Evolutionary conservation across 2,888 invertebrate species (phyloP), one percentile per base, ranked within the genome.

Genomic region (Scaptodrosophila latifasciaeformis): DNA sequence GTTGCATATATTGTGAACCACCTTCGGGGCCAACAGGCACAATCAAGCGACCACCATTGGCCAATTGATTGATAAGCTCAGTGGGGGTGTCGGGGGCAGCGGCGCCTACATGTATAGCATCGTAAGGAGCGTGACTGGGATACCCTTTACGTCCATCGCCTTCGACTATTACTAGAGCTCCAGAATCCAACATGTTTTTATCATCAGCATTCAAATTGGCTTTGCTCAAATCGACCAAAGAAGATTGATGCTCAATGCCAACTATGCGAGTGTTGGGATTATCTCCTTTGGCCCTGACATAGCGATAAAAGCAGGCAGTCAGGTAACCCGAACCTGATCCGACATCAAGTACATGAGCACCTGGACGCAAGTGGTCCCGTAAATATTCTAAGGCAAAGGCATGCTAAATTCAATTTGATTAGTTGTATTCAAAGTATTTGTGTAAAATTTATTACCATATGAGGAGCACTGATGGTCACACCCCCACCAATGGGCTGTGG

Each of bases 401-500:
- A 87, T 97, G 97, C 95, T 95, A 65, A 2, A 24, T 12, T 30
- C 9, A 24, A 2, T 18, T 30, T n/a, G 7, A 1, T 17, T 12
- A 37, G 37, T 24, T 17, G 12, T 34, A 13, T 30, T 27, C 21
- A 9, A 13, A 39, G 29, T 21, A 27, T 19, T 43, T 9, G 62
- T 64, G 7, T 15, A 42, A 27, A 13, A 51, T n/a, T n/a, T n/a
- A 74, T 83, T 87, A 95, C 95, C 97, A 98, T 98, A 84, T 97
- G 97, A 9, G 97, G 97, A 29, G 97, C 97, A 87, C 95, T 95
- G 59, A 98, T 97, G 0, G 97, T 98, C 3, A 96, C 98, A 19
- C 95, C 93, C 84, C 90, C 97, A 42, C 99, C 98, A 82, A 99
- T 99, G 45, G 93, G 90, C 85, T 97, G 96, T 0, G 97, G 97